phyloP scores from a whole-genome alignment of 2,888 invertebrate species.

The Ctena decussata region DNA sequence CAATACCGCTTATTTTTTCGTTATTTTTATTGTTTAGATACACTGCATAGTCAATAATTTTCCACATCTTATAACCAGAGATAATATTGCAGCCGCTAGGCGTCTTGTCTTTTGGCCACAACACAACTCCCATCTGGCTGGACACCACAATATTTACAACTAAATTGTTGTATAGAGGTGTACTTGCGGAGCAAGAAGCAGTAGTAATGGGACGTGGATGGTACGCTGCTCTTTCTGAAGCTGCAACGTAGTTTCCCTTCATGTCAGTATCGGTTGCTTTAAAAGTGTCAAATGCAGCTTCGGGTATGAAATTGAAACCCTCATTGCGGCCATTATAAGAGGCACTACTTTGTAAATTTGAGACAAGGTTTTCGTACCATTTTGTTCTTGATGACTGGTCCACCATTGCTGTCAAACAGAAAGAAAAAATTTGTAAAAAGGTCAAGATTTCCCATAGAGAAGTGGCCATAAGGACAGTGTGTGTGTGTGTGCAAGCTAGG shows the following conservation, averaged over 20 bases:
- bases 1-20: constrained; percentile 56
- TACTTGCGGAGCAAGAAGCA: background rate
- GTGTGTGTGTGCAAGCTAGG: too few species aligned
- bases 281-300: constrained; percentile 51
- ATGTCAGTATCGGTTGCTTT: constrained; percentile 52
- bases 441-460: too few species aligned
- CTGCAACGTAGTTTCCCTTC: constrained; percentile 75
- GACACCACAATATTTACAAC: constrained; percentile 23
- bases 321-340: constrained; percentile 76
- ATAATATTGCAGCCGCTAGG: constrained; percentile 52
- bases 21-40: constrained; percentile 69
- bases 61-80: constrained; percentile 73
- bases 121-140: constrained; percentile 64
- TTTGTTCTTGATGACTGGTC: constrained; percentile 54
- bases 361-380: constrained; percentile 74
- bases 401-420: constrained; percentile 71
- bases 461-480: too few species aligned
- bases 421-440: constrained; percentile 5
- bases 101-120: constrained; percentile 64
- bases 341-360: constrained; percentile 76
- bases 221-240: constrained; percentile 76
- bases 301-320: constrained; percentile 63
- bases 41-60: constrained; percentile 77
- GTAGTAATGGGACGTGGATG: constrained; percentile 43
- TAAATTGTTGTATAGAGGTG: background rate